phyloP scores from a whole-genome alignment of 92 coral and sea anemone genomes.

The Zoanthus sansibaricus region DNA sequence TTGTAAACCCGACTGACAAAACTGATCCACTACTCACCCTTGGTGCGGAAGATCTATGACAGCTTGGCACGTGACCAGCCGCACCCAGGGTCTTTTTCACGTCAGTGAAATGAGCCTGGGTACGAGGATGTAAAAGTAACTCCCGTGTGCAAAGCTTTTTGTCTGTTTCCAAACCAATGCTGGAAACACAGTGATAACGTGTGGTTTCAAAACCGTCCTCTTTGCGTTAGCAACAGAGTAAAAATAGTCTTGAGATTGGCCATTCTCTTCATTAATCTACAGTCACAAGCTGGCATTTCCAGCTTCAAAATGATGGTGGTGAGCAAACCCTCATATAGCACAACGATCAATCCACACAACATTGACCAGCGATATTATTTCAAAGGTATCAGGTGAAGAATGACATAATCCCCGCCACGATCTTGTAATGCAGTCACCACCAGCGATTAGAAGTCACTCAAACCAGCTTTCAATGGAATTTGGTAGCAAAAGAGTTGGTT shows the following conservation, averaged over 20 bases:
- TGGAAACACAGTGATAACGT: not conserved
- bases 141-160: too few species aligned
- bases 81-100: too few species aligned
- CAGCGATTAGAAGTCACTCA: not conserved
- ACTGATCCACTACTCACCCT: too few species aligned
- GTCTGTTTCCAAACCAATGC: too few species aligned
- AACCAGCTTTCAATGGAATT: constrained; percentile 1
- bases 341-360: not conserved
- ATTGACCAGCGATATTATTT: not conserved
- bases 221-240: not conserved
- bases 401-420: not conserved
- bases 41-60: too few species aligned
- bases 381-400: constrained; percentile 10
- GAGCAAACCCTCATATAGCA: constrained; percentile 18
- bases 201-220: constrained; percentile 23
- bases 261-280: not conserved
- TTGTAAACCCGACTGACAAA: too few species aligned
- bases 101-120: not conserved
- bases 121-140: too few species aligned
- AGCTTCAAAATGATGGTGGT: constrained; percentile 20
- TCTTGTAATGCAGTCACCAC: not conserved
- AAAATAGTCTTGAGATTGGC: not conserved
- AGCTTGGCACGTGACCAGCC: too few species aligned
- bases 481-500: not conserved
- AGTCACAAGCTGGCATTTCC: constrained; percentile 16